phyloP scores from a whole-genome alignment of 2,113 vertebrate genomes.

The Erinaceus europaeus region DNA sequence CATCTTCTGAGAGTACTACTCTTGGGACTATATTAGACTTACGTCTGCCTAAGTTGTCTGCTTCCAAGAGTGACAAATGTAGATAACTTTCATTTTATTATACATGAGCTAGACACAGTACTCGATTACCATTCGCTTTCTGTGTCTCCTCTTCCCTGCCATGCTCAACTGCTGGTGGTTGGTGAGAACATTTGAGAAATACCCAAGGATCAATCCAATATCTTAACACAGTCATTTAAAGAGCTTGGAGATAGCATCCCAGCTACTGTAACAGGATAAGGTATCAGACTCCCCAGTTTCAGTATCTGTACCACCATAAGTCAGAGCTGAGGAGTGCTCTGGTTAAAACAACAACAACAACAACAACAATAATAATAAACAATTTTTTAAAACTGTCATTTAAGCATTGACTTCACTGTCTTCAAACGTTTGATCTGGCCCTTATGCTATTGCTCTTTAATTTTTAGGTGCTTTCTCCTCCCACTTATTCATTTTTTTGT shows the following conservation, averaged over 20 bases:
- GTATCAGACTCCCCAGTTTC: no score
- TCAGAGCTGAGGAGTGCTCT: no score
- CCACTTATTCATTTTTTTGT: neutral
- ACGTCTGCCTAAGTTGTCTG: conserved; percentile 33
- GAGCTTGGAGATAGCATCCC: no score
- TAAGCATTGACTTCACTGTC: conserved; percentile 4
- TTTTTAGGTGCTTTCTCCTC: neutral
- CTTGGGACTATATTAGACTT: conserved; percentile 48
- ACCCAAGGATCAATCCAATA: neutral
- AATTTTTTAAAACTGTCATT: conserved; percentile 19
- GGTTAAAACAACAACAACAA: no score
- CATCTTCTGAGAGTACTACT: conserved; percentile 27
- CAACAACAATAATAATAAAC: no score
- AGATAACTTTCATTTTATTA: conserved; percentile 44
- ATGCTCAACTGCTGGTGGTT: neutral
- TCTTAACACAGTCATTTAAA: conserved; percentile 19
- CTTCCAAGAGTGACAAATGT: conserved; percentile 28
- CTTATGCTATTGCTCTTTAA: conserved; percentile 4
- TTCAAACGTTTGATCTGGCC: neutral
- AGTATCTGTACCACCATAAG: no score
- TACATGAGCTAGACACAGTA: conserved; percentile 1
- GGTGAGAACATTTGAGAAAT: neutral
- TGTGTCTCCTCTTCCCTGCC: neutral
- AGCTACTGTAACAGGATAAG: no score
- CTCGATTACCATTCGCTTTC: neutral